Percentiles rank a stretch among this genome's conserved stretches.
Evolutionary conservation across 2,888 invertebrate genomes (phyloP).

Genomic region (Harmothoe impar): DNA sequence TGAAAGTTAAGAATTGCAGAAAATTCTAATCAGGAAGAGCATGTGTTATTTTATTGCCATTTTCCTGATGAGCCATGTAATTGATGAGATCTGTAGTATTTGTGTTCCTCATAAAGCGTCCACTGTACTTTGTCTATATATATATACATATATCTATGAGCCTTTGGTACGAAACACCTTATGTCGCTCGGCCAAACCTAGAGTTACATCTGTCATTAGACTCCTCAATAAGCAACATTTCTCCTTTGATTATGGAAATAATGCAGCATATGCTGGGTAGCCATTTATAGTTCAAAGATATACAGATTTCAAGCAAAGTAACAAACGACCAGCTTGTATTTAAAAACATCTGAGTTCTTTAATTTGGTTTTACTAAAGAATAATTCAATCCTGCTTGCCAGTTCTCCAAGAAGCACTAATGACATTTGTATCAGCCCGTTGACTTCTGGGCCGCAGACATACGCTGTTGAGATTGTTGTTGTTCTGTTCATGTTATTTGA

Average conservation of each 20-base stretch:
- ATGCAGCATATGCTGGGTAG: not conserved
- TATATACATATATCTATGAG: too few species aligned
- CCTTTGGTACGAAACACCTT: not conserved
- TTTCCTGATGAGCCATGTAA: not conserved
- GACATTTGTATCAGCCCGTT: conserved; percentile 4
- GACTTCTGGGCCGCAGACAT: conserved; percentile 10
- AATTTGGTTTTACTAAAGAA: conserved; percentile 19
- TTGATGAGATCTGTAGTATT: not conserved
- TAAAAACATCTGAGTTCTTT: not conserved
- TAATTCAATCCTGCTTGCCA: conserved; percentile 17
- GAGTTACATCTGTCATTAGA: conserved; percentile 31
- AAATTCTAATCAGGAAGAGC: not conserved
- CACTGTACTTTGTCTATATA: not conserved
- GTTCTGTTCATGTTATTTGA: conserved; percentile 29
- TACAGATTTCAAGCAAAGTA: not conserved
- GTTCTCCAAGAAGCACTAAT: conserved; percentile 25
- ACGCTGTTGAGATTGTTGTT: not conserved
- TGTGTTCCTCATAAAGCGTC: not conserved
- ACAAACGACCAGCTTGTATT: conserved; percentile 30
- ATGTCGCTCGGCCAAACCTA: not conserved
- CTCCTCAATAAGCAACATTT: not conserved
- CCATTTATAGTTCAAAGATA: not conserved
- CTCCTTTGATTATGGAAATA: not conserved
- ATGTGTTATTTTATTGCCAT: not conserved
- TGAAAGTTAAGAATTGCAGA: too few species aligned